Evolutionary conservation across 2,797 vertebrate species (phyloP), one percentile per base, ranked within the genome.

Genomic region (Yasuhikotakia modesta): DNA sequence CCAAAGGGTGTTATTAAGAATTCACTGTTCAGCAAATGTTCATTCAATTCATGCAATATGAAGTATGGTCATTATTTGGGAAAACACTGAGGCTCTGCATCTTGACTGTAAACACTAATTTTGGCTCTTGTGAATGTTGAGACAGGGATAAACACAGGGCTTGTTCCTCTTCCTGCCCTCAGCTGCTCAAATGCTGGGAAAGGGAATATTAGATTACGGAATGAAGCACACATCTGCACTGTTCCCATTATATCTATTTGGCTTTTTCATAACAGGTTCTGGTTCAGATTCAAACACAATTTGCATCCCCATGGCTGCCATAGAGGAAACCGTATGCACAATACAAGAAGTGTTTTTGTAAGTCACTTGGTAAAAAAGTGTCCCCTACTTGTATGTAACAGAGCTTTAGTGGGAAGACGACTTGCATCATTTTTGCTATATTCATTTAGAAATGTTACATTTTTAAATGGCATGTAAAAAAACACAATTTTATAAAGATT

Each of bases 1-100:
- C 24, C 32, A 60, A 50, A 83, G 39, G 65, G 61, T 55, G 71
- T 70, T 71, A 79, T 81, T 81, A 80, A 61, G 58, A 63, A 81
- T 64, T 61, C 58, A n/a, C 24, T 70, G 32, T 69, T 48, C 70
- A 79, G 53, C 43, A 70, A 73, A 72, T 73, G 30, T 70, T 81
- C 70, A 78, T 74, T 43, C 43, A 30, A 83, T 83, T 39, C 35
- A 39, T 39, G 35, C 6, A 8, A 71, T 66, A 57, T 39, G n/a
- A 53, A 21, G 19, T 50, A 73, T 78, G 27, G 64, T 80, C 52
- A 78, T 84, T 78, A 78, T 70, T 63, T 71, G 30, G 43, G 16
- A 35, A 78, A 78, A 72, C 58, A 73, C 21, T 30, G 39, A 53
- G 52, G 78, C 43, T 75, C 39, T 43, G 35, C 27, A 1, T 48